phyloP scores from a whole-genome alignment of 2,113 vertebrate genomes.

The Siphamia tubifer region DNA sequence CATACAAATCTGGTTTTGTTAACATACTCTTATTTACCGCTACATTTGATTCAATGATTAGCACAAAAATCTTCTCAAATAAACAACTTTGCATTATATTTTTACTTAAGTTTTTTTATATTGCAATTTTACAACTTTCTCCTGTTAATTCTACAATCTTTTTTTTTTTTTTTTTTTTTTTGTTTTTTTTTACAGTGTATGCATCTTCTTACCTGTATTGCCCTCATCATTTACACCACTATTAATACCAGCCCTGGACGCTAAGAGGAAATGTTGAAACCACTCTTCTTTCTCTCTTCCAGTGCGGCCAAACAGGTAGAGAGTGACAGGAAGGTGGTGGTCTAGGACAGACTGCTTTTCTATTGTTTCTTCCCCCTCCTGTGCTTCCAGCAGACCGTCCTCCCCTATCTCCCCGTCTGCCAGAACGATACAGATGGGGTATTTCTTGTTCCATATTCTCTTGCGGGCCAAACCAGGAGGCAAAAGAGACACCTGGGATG shows the following conservation, averaged over 20 bases:
- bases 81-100: too few species aligned
- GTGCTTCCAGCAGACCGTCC: conserved; percentile 54
- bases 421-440: conserved; percentile 85
- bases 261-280: conserved; percentile 82
- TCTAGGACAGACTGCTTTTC: not conserved
- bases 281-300: conserved; percentile 89
- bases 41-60: too few species aligned
- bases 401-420: conserved; percentile 50
- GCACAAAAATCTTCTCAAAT: too few species aligned
- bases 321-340: conserved; percentile 44
- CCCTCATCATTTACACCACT: conserved; percentile 37
- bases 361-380: conserved; percentile 35
- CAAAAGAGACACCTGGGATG: conserved; percentile 79
- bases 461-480: conserved; percentile 84
- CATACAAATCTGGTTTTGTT: too few species aligned
- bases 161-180: too few species aligned
- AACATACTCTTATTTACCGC: too few species aligned
- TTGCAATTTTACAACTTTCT: too few species aligned
- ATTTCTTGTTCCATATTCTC: conserved; percentile 88
- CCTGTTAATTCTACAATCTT: too few species aligned
- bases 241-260: conserved; percentile 45
- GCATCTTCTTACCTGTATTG: conserved; percentile 68
- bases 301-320: conserved; percentile 85
- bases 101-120: too few species aligned
- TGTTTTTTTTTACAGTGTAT: not conserved